Evolutionary conservation across 2,113 vertebrate genomes (phyloP), one percentile per base, ranked within the genome.

Genomic region (Rana temporaria): DNA sequence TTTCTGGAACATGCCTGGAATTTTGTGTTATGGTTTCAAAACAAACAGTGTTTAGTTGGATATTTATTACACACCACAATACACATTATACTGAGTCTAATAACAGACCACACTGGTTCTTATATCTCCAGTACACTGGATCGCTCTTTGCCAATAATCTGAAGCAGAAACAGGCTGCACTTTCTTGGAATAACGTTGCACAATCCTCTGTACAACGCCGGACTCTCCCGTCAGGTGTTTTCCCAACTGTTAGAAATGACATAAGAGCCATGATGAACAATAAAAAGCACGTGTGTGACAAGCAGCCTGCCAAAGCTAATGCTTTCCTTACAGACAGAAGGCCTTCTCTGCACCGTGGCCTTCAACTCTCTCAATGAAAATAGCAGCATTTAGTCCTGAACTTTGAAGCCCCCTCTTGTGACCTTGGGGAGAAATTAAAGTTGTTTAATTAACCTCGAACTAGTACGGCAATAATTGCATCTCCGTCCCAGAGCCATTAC

Each of bases 351-450:
- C 16, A 32, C 32, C 62, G 16, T 56, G 30, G 30, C 72, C 72
- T 75, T 75, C 72, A 20, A 52, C n/a, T 42, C 12, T 42, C 19
- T 75, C 30, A 62, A 75, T 75, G 56, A 75, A 75, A 75, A 75
- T 60, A 75, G 56, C 32, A 14, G 57, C 59, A 60, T 75, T 38
- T 62, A 32, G 56, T 60, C 72, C 72, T 75, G 72, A 75, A 75
- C 72, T 75, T 75, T 75, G 56, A 75, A 75, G 59, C 72, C 72
- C 60, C 32, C 59, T 60, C 72, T 75, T 60, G 20, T 75, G 72
- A 60, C 59, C 72, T 74, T 42, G 72, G 32, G 72, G 72, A 30
- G 42, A 48, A 48, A 75, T 75, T 22, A 62, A 62, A 75, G n/a
- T 59, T 75, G 72, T 75, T 75, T 75, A 26, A 60, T 32, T 75